phyloP scores from a whole-genome alignment of 2,797 vertebrate genomes.

The Chelon auratus region DNA sequence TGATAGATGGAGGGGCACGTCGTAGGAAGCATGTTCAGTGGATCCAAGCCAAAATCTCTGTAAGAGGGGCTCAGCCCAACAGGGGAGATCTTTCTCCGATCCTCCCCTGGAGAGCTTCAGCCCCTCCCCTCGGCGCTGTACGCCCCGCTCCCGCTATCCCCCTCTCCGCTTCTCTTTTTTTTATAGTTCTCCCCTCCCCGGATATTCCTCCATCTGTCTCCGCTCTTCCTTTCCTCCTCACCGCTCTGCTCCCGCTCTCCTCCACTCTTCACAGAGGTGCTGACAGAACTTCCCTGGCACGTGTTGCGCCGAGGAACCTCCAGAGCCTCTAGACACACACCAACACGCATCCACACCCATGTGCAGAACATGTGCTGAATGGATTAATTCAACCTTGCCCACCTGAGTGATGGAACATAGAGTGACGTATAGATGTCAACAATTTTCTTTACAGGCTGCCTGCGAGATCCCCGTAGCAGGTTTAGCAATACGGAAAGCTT shows the following conservation, averaged over 20 bases:
- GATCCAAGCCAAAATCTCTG: conserved; percentile 65
- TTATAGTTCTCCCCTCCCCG: conserved; percentile 60
- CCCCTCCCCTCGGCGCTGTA: conserved; percentile 18
- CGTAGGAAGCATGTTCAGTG: conserved; percentile 65
- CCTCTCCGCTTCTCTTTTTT: conserved; percentile 50
- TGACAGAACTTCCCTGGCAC: conserved; percentile 75
- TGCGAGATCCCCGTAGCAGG: background rate
- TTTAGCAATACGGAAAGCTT: background rate
- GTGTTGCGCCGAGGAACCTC: conserved; percentile 72
- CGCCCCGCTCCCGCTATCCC: conserved; percentile 29
- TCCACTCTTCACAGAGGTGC: conserved; percentile 61
- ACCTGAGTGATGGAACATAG: conserved; percentile 49
- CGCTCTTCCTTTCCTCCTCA: conserved; percentile 46
- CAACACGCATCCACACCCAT: conserved; percentile 25
- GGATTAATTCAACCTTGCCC: conserved; percentile 56
- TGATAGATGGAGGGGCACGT: conserved; percentile 68
- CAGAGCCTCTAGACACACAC: conserved; percentile 50
- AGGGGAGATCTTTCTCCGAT: conserved; percentile 64
- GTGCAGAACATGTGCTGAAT: conserved; percentile 62
- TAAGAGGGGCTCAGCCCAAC: conserved; percentile 54
- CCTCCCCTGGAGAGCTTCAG: conserved; percentile 44
- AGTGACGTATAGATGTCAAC: conserved; percentile 18
- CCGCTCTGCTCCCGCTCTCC: conserved; percentile 34
- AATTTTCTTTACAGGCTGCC: background rate
- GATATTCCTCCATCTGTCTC: conserved; percentile 66